Percentiles rank a stretch among this genome's conserved stretches.
Conservation (phyloP, 1,140 invertebrate species). For the Drosophila sp. region DNA sequence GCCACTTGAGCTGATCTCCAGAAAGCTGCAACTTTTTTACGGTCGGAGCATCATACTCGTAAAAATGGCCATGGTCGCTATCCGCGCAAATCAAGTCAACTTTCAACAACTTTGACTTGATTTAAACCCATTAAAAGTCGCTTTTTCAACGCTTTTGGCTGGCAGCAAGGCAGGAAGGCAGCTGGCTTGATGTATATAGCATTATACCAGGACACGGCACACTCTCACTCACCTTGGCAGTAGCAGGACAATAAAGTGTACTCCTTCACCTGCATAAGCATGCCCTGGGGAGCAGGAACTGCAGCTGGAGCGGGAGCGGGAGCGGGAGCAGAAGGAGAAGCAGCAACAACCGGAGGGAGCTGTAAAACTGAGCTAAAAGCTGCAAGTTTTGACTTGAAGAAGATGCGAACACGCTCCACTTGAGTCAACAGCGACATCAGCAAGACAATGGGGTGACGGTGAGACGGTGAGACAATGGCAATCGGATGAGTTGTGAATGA, state of each 20-base stretch:
- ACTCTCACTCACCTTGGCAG: slow-evolving; percentile 57
- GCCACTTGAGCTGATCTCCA: slow-evolving; percentile 71
- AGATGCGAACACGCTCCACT: slow-evolving; percentile 19
- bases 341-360: slow-evolving; percentile 16
- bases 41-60: slow-evolving; percentile 66
- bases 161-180: slow-evolving; percentile 25
- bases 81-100: slow-evolving; percentile 78
- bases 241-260: slow-evolving; percentile 48
- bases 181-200: slow-evolving; percentile 35
- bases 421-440: slow-evolving; percentile 58
- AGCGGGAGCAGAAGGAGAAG: not conserved
- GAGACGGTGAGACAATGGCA: slow-evolving; percentile 71
- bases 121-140: slow-evolving; percentile 84
- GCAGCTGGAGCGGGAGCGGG: slow-evolving; percentile 1
- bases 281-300: slow-evolving; percentile 49
- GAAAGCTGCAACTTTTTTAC: slow-evolving; percentile 74
- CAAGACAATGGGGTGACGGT: slow-evolving; percentile 60
- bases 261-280: slow-evolving; percentile 64
- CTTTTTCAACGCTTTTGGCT: slow-evolving; percentile 79
- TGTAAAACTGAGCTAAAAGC: slow-evolving; percentile 59
- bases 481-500: slow-evolving; percentile 83
- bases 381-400: slow-evolving; percentile 32
- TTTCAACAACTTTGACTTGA: slow-evolving; percentile 83
- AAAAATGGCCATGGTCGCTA: slow-evolving; percentile 63
- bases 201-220: slow-evolving; percentile 4